A percentile compares a stretch with the other conserved stretches of the same genome.
Evolutionary conservation across 2,113 vertebrate species (phyloP).

Genomic region (Synodontis membranacea): DNA sequence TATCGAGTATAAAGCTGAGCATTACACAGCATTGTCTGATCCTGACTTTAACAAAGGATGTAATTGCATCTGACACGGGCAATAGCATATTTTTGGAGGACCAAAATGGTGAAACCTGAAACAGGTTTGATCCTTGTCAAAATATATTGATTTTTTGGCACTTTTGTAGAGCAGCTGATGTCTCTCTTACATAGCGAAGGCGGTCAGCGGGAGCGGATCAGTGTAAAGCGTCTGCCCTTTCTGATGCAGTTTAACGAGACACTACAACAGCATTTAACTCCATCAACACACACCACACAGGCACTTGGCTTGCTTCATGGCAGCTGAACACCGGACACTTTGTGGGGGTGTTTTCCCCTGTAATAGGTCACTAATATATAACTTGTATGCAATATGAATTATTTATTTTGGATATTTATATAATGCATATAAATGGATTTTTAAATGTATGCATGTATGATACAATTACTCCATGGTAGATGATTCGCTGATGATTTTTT

Average conservation of each 20-base stretch:
- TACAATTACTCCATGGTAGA: background rate
- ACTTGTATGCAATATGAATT: background rate
- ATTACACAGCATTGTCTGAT: background rate
- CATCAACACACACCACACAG: background rate
- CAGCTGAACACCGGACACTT: no score
- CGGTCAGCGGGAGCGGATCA: conserved; percentile 59
- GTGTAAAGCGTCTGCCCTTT: conserved; percentile 42
- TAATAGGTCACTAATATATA: background rate
- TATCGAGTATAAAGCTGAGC: conserved; percentile 42
- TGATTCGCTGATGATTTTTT: background rate
- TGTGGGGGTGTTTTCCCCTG: background rate
- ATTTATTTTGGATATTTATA: no score
- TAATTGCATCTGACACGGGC: conserved; percentile 59
- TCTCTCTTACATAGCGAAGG: conserved; percentile 66
- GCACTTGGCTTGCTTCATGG: background rate
- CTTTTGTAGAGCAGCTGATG: conserved; percentile 70
- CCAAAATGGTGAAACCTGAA: conserved; percentile 67
- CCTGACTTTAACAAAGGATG: conserved; percentile 23
- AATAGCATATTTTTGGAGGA: conserved; percentile 62
- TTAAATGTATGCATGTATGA: background rate
- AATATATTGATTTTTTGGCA: conserved; percentile 70
- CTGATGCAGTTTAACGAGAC: background rate
- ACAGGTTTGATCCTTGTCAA: conserved; percentile 74
- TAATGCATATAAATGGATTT: no score
- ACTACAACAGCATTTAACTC: background rate